Conservation (phyloP, 2,113 vertebrate species). For the Percina caprodes region DNA sequence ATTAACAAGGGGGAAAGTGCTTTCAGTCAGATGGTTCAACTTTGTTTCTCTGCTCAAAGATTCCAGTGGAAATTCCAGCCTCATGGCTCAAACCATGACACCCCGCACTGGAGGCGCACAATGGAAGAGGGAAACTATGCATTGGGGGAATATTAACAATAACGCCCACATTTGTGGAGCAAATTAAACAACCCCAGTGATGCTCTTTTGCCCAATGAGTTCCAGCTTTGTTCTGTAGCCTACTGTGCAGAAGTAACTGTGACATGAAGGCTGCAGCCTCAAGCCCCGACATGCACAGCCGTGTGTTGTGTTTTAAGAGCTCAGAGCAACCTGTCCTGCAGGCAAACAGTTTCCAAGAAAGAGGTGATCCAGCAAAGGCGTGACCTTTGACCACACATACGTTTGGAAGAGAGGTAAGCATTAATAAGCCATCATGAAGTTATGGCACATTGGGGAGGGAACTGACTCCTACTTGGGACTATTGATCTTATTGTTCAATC, state of each 20-base stretch:
- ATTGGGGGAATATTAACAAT: conserved; percentile 40
- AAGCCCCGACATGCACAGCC: conserved; percentile 49
- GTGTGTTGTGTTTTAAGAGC: conserved; percentile 13
- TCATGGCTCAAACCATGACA: conserved; percentile 50
- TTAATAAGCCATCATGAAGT: conserved; percentile 27
- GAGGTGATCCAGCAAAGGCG: not conserved
- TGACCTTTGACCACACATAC: conserved; percentile 45
- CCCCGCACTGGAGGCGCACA: conserved; percentile 44
- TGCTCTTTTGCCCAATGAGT: conserved; percentile 8
- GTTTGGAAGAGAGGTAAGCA: not conserved
- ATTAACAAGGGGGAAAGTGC: conserved; percentile 29
- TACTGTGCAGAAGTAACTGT: conserved; percentile 29
- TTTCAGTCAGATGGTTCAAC: conserved; percentile 35
- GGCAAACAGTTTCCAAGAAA: conserved; percentile 12
- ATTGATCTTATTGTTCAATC: conserved; percentile 28
- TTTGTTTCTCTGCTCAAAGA: conserved; percentile 34
- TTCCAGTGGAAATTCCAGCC: conserved; percentile 71
- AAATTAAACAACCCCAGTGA: conserved; percentile 38
- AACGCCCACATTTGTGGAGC: conserved; percentile 40
- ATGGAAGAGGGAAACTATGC: conserved; percentile 47
- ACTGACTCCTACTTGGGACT: not conserved
- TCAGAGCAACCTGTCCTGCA: conserved; percentile 46
- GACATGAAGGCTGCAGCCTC: conserved; percentile 13
- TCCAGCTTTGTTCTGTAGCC: conserved; percentile 15
- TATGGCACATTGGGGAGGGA: not conserved